A percentile compares a stretch with the other conserved stretches of the same genome.
phyloP scores from a whole-genome alignment of 2,888 invertebrate genomes.

The Rhabditophanes sp. region DNA sequence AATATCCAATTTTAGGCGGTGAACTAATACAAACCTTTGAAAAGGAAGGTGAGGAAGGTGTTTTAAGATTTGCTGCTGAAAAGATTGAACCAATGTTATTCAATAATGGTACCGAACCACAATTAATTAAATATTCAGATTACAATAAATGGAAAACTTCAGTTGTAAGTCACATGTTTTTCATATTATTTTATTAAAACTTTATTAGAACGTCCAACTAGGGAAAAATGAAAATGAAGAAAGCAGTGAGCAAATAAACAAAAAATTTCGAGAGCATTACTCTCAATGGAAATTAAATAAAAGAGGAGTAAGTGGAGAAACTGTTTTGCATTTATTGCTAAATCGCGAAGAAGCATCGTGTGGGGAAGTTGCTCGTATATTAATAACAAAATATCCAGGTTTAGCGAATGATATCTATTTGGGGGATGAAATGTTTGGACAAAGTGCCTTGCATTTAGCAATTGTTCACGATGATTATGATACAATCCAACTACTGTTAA shows the following conservation, averaged over 20 bases:
- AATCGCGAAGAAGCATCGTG: slow-evolving; percentile 74
- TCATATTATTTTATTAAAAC: background rate
- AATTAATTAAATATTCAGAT: slow-evolving; percentile 62
- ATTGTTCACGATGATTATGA: slow-evolving; percentile 92
- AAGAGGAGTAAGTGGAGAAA: slow-evolving; percentile 83
- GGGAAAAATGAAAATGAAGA: slow-evolving; percentile 69
- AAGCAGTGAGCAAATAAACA: slow-evolving; percentile 69
- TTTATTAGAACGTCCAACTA: slow-evolving; percentile 29
- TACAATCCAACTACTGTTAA: slow-evolving; percentile 74
- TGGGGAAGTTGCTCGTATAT: slow-evolving; percentile 66
- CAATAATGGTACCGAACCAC: slow-evolving; percentile 64
- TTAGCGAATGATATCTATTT: slow-evolving; percentile 81
- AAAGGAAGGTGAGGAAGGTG: slow-evolving; percentile 56
- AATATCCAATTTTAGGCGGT: slow-evolving; percentile 51
- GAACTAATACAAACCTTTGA: slow-evolving; percentile 62
- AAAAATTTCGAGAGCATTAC: slow-evolving; percentile 54
- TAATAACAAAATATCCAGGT: slow-evolving; percentile 77
- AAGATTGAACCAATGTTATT: slow-evolving; percentile 38
- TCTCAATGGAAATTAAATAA: slow-evolving; percentile 96
- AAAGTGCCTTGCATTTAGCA: slow-evolving; percentile 80
- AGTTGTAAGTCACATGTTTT: slow-evolving; percentile 16
- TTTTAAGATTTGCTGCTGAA: slow-evolving; percentile 28
- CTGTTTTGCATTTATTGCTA: slow-evolving; percentile 76
- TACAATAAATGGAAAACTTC: slow-evolving; percentile 63
- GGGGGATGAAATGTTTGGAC: slow-evolving; percentile 87